Conservation (phyloP, 2,888 invertebrate genomes). For the Caenorhabditis angaria region DNA sequence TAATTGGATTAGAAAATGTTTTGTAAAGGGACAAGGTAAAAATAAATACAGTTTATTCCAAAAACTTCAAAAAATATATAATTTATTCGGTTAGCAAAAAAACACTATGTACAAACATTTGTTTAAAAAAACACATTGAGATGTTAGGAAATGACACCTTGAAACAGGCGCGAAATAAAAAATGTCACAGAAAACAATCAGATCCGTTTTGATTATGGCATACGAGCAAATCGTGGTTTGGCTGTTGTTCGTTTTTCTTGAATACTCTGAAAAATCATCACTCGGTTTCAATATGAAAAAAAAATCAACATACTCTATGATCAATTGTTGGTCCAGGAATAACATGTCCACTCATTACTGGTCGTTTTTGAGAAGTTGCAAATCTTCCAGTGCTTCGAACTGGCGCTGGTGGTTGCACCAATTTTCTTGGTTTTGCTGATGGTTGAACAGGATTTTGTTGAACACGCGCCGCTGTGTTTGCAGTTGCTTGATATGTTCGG, state of each 20-base stretch:
- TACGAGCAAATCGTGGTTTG: slow-evolving; percentile 11
- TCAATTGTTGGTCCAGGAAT: slow-evolving; percentile 32
- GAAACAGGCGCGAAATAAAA: background rate
- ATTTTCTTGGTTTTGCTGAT: background rate
- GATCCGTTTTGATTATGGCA: background rate
- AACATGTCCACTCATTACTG: slow-evolving; percentile 29
- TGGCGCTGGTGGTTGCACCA: slow-evolving; percentile 16
- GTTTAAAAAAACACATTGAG: too few species aligned
- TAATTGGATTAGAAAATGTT: too few species aligned
- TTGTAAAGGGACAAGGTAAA: too few species aligned
- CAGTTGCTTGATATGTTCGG: slow-evolving; percentile 27
- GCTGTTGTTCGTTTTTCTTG: slow-evolving; percentile 34
- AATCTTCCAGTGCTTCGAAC: slow-evolving; percentile 27
- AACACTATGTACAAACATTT: too few species aligned
- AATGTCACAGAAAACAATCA: background rate
- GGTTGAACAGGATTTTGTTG: background rate
- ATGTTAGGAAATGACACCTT: too few species aligned
- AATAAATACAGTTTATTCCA: too few species aligned
- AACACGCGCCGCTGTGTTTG: background rate
- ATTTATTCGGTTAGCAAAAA: too few species aligned
- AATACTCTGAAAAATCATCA: slow-evolving; percentile 21
- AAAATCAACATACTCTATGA: slow-evolving; percentile 19
- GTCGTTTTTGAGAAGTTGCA: slow-evolving; percentile 9
- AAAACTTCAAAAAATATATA: too few species aligned
- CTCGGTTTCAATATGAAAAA: background rate